These are phyloP conservation scores for Corythornis madagascariensis DNA, from an alignment of 2,113 vertebrate genomes.

Conservation along the genomic window DNA sequence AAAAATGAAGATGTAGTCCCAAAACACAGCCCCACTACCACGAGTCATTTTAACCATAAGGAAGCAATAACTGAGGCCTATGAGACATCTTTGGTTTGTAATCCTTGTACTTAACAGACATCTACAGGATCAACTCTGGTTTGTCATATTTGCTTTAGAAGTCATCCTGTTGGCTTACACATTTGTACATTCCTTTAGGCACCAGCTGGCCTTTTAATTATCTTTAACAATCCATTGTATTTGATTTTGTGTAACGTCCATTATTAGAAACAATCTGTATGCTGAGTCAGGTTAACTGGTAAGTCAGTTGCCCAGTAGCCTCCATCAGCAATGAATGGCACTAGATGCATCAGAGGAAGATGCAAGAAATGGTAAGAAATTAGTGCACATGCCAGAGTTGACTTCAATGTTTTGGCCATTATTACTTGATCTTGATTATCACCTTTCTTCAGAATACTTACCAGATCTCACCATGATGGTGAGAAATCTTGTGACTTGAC, in stretches of 20 bases:
- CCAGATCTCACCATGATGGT: not conserved
- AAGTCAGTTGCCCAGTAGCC: not conserved
- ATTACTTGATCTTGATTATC: not conserved
- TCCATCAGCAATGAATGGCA: not conserved
- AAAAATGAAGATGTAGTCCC: not conserved
- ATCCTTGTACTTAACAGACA: not conserved
- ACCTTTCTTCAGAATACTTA: not conserved
- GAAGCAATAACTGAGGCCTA: not conserved
- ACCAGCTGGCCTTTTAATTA: not conserved
- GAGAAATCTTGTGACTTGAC: not conserved
- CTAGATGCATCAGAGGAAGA: not conserved
- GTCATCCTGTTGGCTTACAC: not conserved
- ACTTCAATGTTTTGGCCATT: not conserved
- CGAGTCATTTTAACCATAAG: not conserved
- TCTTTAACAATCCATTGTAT: not conserved
- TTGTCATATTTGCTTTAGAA: conserved; percentile 3
- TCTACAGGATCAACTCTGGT: not conserved
- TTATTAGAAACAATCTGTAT: not conserved
- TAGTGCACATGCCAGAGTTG: fast-evolving
- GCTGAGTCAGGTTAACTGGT: not conserved
- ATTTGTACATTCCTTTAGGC: not conserved
- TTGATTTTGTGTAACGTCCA: not conserved
- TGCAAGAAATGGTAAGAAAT: not conserved
- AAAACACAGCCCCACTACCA: not conserved
- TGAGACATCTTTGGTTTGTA: not conserved